Evolutionary conservation across 2,113 vertebrate genomes (phyloP).

Genomic region (Calypte anna): DNA sequence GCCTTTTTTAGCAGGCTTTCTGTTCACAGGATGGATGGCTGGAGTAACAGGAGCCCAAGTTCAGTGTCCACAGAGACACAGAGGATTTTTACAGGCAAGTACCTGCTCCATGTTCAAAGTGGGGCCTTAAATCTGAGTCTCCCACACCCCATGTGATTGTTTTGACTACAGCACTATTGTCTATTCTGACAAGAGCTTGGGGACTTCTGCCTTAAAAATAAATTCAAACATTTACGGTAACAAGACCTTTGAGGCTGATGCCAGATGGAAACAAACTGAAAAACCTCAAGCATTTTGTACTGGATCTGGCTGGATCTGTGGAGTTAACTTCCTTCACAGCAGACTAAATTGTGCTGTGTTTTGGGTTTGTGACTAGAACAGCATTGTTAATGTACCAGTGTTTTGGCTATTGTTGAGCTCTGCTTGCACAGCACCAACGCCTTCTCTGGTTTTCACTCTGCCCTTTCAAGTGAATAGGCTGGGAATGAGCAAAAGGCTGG

Average conservation of each 20-base stretch:
- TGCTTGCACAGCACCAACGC: neutral
- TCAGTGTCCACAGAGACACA: neutral
- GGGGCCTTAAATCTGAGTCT: neutral
- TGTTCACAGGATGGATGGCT: neutral
- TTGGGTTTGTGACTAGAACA: neutral
- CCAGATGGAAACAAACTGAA: neutral
- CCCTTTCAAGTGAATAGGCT: neutral
- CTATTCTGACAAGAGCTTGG: neutral
- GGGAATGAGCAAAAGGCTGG: neutral
- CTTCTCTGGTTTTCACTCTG: neutral
- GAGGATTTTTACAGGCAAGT: neutral
- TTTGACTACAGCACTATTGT: neutral
- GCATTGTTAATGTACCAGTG: accelerated
- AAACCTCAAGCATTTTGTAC: neutral
- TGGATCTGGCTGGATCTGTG: neutral
- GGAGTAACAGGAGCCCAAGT: neutral
- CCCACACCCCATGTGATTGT: neutral
- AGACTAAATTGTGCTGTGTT: accelerated
- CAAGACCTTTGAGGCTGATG: neutral
- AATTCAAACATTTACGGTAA: neutral
- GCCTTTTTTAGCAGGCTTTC: neutral
- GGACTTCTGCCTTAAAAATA: neutral
- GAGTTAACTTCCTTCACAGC: neutral
- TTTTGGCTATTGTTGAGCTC: neutral
- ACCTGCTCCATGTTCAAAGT: neutral